Evolutionary conservation across 2,797 vertebrate species (phyloP).

Genomic region (Gouania willdenowi): DNA sequence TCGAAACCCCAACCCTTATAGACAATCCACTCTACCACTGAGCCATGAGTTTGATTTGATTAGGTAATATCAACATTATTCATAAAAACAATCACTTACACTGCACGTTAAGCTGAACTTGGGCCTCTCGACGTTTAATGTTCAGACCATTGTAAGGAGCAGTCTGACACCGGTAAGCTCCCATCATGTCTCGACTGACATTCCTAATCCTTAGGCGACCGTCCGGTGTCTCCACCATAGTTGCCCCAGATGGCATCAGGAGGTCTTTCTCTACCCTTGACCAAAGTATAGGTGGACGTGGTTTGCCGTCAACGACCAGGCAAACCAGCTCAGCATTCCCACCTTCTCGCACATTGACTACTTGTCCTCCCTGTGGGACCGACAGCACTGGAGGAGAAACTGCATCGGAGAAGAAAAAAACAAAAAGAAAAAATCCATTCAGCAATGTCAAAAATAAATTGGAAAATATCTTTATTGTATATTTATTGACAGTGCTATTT

Average conservation of each 20-base stretch:
- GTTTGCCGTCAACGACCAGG: constrained; percentile 86
- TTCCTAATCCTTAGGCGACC: constrained; percentile 85
- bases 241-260: constrained; percentile 81
- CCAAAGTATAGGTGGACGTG: constrained; percentile 91
- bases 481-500: too few relatives aligned
- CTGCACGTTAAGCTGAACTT: constrained; percentile 91
- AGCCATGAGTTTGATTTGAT: too few relatives aligned
- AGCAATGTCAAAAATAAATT: too few relatives aligned
- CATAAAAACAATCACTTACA: too few relatives aligned
- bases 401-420: constrained; percentile 31
- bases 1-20: too few relatives aligned
- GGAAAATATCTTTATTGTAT: too few relatives aligned
- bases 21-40: too few relatives aligned
- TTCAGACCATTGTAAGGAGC: constrained; percentile 96
- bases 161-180: constrained; percentile 91
- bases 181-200: constrained; percentile 88
- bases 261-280: constrained; percentile 88
- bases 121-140: constrained; percentile 87
- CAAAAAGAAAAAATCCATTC: too few relatives aligned
- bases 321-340: constrained; percentile 85
- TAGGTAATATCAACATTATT: too few relatives aligned
- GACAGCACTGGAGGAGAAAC: constrained; percentile 89
- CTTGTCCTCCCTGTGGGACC: constrained; percentile 81
- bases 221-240: constrained; percentile 80
- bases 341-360: constrained; percentile 85